Base-by-base conservation (phyloP, 2,888 invertebrate genomes). In the Leptinotarsa tumamoca region DNA sequence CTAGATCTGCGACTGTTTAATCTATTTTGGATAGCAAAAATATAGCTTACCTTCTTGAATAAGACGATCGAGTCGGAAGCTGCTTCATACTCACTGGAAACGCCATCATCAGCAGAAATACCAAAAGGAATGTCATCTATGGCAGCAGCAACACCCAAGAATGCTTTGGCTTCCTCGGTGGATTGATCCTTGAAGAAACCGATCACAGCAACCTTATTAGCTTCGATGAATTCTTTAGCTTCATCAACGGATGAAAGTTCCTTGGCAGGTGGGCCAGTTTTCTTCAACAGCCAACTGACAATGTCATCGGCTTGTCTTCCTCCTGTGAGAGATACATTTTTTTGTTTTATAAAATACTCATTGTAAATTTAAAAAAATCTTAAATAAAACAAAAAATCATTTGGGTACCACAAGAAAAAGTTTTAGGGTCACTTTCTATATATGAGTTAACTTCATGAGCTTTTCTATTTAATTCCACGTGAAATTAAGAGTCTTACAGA, bases 251-350 rank as follows among this genome's bases (percentile, higher is more conserved):
- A 91, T 52, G 91, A 88, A 58, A 99, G 89, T 79, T 93, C 93
- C 83, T 93, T 92, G n/a, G 98, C 98, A 77, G 97, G 94, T 71
- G 99, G 98, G 72, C 99, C 99, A 86, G 97, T 97, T 92, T 99
- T 99, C 92, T 99, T 99, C 88, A 93, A 92, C 78, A 99, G 89
- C 99, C 99, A 99, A 82, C 91, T 91, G 77, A 99, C 92, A 86
- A 99, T 98, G 79, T 98, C 97, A 81, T 95, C 95, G 83, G 96
- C 94, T 88, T 95, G 94, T 84, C 99, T 94, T 74, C 98, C 98
- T 90, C 98, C 43, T 43, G 43, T 3, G 2, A 43, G 43, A 43
- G n/a, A 52, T 52, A 52, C 10, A 43, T 43, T 43, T 43, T 21
- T 13, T 43, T 43, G 3, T 43, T 43, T 43, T 43, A 43, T 10